These are phyloP conservation scores for Siderastrea siderea DNA, from an alignment of 92 coral and sea anemone species.

Conservation along the genomic window DNA sequence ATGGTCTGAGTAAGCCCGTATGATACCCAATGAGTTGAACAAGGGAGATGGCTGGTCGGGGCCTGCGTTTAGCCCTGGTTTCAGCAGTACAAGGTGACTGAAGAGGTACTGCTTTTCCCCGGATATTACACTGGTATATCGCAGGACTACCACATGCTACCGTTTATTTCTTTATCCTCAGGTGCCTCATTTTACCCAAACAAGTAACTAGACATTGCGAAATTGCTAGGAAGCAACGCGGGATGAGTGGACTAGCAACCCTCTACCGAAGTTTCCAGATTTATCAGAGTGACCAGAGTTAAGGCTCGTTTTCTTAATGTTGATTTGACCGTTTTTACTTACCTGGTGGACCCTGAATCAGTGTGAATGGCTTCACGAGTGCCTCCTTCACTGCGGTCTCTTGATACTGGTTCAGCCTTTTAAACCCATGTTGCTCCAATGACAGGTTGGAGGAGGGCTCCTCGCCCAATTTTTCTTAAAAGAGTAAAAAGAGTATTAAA, in stretches of 20 bases:
- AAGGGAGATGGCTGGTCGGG: too few relatives aligned
- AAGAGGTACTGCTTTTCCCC: too few relatives aligned
- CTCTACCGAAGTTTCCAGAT: background rate
- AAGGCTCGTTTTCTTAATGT: background rate
- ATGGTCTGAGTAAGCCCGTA: background rate
- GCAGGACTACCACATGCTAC: too few relatives aligned
- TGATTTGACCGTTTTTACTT: background rate
- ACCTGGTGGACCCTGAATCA: slow-evolving; percentile 99
- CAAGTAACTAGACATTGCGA: too few relatives aligned
- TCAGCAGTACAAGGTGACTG: too few relatives aligned
- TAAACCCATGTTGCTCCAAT: slow-evolving; percentile 50
- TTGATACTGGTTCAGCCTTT: slow-evolving; percentile 72
- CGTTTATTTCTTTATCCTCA: too few relatives aligned
- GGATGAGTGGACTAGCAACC: too few relatives aligned
- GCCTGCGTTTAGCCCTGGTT: too few relatives aligned
- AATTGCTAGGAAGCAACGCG: too few relatives aligned
- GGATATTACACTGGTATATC: too few relatives aligned
- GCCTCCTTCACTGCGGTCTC: slow-evolving; percentile 77
- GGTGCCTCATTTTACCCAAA: too few relatives aligned
- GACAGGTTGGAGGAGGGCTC: slow-evolving; percentile 48
- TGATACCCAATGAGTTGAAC: too few relatives aligned
- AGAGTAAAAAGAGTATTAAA: background rate
- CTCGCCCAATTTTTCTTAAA: slow-evolving; percentile 9
- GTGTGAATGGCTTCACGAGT: slow-evolving; percentile 74
- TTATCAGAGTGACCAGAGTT: background rate